Evolutionary conservation across 2,797 vertebrate species (phyloP), one percentile per base, ranked within the genome.

Genomic region (Glossophaga mutica): DNA sequence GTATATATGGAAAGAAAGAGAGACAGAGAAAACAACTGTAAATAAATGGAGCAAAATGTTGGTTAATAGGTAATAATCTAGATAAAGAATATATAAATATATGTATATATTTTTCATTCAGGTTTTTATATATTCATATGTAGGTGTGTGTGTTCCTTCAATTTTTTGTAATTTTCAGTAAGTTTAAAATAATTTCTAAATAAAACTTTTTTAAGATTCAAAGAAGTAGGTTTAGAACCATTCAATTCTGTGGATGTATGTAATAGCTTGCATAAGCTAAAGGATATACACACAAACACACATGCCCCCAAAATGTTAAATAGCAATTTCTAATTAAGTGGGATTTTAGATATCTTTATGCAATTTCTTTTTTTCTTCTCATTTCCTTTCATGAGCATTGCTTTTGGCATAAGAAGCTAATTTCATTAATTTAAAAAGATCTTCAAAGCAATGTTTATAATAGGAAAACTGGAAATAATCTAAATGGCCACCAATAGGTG

Each of bases 381-480:
- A 79, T 94, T 74, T 84, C 67, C 44, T 79, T 74, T 39, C 22
- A 71, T 76, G 34, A 84, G 5, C 24, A 57, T 87, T 96, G 91
- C 55, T 79, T 85, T 68, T 26, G 8, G n/a, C 52, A 34, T 78
- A 50, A 82, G n/a, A 76, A 22, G 42, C 22, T 57, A 85, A 50
- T 70, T 93, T 50, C 74, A 4, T 68, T 85, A 18, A 70, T 59
- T 84, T 37, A 5, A 74, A 70, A 85, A 68, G 7, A 44, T 78
- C 29, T 18, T 83, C 79, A 77, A 95, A 79, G 14, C 26, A 65
- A 21, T 70, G 68, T 68, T 79, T 46, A 78, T 46, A 78, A 50
- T 44, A 65, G 65, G 39, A 81, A 92, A 92, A 92, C 57, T 59
- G 57, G 55, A 59, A 91, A 77, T 91, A 95, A 82, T 70, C 50